Conservation (phyloP, 2,113 vertebrate genomes). For the Leucoraja erinaceus region DNA sequence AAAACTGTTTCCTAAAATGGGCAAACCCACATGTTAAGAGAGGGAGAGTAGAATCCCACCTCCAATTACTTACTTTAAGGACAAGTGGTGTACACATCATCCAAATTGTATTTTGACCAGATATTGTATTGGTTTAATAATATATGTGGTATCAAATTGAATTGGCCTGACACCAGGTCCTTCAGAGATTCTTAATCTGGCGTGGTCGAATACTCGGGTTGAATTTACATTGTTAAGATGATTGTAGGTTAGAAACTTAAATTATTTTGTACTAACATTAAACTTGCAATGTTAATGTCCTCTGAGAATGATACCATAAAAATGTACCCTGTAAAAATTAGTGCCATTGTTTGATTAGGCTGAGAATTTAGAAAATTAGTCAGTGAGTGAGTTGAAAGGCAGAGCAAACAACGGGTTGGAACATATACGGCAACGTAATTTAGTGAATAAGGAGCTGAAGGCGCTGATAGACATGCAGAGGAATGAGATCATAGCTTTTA, state of each 20-base stretch:
- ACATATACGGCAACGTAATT: too few relatives aligned
- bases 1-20: background rate
- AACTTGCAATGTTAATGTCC: background rate
- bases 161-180: background rate
- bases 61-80: background rate
- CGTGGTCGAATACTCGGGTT: background rate
- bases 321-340: background rate
- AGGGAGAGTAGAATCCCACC: background rate
- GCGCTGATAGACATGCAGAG: too few relatives aligned
- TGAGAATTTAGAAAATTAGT: too few relatives aligned
- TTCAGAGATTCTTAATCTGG: background rate
- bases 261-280: background rate
- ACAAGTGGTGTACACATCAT: background rate
- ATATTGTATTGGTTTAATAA: background rate
- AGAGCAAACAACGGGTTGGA: too few relatives aligned
- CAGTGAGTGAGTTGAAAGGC: too few relatives aligned
- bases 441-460: too few relatives aligned
- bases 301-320: background rate
- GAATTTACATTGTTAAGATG: background rate
- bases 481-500: too few relatives aligned
- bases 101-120: background rate
- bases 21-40: too few relatives aligned
- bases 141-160: background rate
- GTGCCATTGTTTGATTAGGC: too few relatives aligned
- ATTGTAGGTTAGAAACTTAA: background rate